These are phyloP conservation scores for Ailurus styani DNA, from an alignment of 2,113 vertebrate genomes.

Conservation along the genomic window DNA sequence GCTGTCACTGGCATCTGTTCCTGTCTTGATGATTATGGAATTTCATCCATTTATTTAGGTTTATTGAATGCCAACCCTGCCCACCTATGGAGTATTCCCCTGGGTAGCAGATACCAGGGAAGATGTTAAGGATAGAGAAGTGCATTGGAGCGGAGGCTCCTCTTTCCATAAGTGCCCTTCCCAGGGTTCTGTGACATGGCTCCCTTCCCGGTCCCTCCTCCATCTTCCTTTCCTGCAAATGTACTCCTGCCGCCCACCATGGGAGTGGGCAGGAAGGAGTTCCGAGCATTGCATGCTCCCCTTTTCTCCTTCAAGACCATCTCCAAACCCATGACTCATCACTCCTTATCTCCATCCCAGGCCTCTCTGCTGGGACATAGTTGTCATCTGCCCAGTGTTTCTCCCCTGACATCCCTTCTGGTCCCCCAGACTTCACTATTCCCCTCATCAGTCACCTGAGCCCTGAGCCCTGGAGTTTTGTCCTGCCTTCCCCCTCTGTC, in stretches of 20 bases:
- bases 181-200: background rate
- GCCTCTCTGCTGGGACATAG: background rate
- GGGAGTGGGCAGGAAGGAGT: background rate
- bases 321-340: background rate
- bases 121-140: background rate
- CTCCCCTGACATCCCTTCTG: rapidly evolving
- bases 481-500: background rate
- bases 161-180: background rate
- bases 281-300: background rate
- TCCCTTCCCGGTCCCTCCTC: background rate
- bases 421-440: background rate
- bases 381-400: background rate
- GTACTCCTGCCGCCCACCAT: background rate
- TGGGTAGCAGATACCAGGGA: background rate
- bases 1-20: background rate
- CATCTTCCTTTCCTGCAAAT: background rate
- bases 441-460: background rate
- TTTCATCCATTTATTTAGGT: background rate
- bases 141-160: background rate
- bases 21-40: constrained; percentile 12
- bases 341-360: background rate
- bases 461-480: background rate
- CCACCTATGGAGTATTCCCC: background rate
- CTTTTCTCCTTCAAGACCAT: background rate
- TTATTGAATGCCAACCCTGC: background rate